Percentiles rank a stretch among this genome's conserved stretches.
phyloP scores from a whole-genome alignment of 2,113 vertebrate genomes.

The Catagonus wagneri region DNA sequence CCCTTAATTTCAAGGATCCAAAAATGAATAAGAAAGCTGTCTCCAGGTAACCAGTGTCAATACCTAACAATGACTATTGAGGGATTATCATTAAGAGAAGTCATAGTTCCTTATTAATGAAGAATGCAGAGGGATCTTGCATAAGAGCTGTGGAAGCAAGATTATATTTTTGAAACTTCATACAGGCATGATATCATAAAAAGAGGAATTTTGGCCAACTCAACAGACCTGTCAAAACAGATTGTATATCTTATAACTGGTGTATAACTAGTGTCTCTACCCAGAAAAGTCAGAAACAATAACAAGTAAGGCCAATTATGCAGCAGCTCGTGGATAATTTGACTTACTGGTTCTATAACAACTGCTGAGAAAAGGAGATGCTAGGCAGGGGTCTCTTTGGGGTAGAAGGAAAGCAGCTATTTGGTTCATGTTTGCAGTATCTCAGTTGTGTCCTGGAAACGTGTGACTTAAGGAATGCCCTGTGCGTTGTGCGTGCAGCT shows the following conservation, averaged over 20 bases:
- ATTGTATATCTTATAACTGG: neutral
- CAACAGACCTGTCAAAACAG: neutral
- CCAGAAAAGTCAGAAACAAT: slow-evolving; percentile 23
- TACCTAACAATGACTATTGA: neutral
- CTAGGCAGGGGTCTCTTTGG: neutral
- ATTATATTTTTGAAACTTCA: neutral
- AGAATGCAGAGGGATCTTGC: neutral
- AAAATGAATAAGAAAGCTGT: neutral
- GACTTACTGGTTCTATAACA: neutral
- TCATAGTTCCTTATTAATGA: neutral
- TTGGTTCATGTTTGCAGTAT: neutral
- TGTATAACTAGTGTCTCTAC: neutral
- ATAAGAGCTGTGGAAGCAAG: neutral
- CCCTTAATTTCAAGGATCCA: neutral
- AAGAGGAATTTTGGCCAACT: neutral
- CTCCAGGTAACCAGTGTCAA: neutral
- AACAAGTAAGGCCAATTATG: neutral
- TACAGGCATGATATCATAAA: neutral
- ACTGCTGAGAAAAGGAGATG: neutral
- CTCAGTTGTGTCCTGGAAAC: slow-evolving; percentile 44
- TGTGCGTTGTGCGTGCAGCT: neutral
- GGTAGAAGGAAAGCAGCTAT: neutral
- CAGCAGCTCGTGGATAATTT: neutral
- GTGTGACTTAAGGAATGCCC: slow-evolving; percentile 44
- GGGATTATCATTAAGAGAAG: neutral